A percentile compares a stretch with the other conserved stretches of the same genome.
These are phyloP conservation scores for Ophion ellenae DNA, from an alignment of 2,888 invertebrate species.

Conservation along the genomic window DNA sequence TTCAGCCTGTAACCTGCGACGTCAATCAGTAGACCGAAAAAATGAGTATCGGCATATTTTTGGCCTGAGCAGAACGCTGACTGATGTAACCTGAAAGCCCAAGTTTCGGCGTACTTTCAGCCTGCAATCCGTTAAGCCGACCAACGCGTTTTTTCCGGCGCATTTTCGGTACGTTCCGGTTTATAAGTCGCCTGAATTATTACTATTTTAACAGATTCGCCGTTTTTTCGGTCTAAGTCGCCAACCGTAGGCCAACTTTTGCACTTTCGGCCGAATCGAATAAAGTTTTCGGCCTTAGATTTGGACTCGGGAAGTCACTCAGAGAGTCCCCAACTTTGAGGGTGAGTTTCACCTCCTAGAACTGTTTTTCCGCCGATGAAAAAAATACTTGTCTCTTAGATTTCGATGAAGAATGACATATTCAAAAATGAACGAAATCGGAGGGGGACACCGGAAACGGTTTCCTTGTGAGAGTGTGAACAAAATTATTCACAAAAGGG, in stretches of 20 bases:
- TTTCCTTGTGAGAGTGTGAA: background rate
- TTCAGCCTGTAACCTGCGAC: background rate
- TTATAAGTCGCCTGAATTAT: conserved; percentile 16
- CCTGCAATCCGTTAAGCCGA: background rate
- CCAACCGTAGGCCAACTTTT: background rate
- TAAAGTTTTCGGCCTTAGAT: conserved; percentile 2
- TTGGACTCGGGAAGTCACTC: background rate
- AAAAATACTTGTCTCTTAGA: no score
- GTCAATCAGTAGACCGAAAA: background rate
- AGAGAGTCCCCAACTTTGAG: no score
- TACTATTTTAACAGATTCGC: conserved; percentile 2
- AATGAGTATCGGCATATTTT: background rate
- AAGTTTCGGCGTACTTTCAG: background rate
- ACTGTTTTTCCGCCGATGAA: no score
- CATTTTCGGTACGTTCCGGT: conserved; percentile 8
- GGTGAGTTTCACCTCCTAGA: no score
- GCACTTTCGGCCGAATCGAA: conserved; percentile 3
- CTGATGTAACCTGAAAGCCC: background rate
- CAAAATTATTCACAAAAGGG: conserved; percentile 37
- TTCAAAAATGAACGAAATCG: no score
- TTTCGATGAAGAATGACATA: no score
- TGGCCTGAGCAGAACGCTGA: no score
- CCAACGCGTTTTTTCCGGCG: conserved; percentile 4
- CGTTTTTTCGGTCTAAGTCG: background rate
- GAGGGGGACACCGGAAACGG: no score